Conservation (phyloP, 1,140 invertebrate species). For the Drosophila tani region DNA sequence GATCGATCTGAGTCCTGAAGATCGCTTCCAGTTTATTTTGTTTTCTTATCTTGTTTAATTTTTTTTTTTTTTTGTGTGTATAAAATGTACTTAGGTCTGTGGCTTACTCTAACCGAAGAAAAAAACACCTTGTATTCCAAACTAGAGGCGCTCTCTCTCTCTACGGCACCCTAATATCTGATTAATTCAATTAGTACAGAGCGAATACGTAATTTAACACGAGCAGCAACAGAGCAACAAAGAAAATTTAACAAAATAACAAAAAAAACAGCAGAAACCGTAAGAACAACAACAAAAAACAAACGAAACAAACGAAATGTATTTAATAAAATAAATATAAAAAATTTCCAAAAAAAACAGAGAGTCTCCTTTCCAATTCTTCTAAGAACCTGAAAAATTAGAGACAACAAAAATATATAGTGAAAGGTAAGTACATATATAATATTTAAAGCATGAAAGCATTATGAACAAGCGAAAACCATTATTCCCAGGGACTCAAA, state of each 20-base stretch:
- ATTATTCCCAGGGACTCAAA: too few species aligned
- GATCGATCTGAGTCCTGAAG: neutral
- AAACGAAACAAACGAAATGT: conserved; percentile 69
- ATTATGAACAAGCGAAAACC: too few species aligned
- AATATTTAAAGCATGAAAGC: too few species aligned
- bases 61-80: conserved; percentile 30
- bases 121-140: conserved; percentile 34
- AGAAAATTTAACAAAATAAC: conserved; percentile 30
- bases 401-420: too few species aligned
- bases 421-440: too few species aligned
- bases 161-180: conserved; percentile 51
- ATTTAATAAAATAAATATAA: conserved; percentile 77
- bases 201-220: conserved; percentile 54
- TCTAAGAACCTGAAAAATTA: too few species aligned
- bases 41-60: neutral
- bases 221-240: conserved; percentile 65
- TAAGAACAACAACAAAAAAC: conserved; percentile 32
- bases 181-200: conserved; percentile 53
- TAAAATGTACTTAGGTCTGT: conserved; percentile 29
- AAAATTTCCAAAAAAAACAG: conserved; percentile 47
- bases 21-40: neutral
- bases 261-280: conserved; percentile 36
- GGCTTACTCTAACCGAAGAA: conserved; percentile 35
- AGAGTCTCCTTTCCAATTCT: too few species aligned
- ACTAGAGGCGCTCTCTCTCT: conserved; percentile 25